Evolutionary conservation across 35 echinoderm and acorn worm species (phyloP).

Genomic region (Holothuria glaberrima): DNA sequence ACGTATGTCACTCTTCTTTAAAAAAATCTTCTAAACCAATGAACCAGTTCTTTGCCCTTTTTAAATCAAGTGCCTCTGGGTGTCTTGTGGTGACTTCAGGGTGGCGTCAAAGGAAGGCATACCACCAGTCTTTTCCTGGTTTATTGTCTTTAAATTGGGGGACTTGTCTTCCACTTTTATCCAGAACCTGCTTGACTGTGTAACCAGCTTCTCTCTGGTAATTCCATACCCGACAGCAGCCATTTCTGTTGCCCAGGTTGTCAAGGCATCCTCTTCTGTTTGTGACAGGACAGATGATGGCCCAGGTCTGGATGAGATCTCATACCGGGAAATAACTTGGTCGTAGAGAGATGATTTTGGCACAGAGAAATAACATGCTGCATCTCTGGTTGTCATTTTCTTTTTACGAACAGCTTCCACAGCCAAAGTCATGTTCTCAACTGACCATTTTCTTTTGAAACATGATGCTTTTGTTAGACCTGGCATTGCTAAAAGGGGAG

Average conservation of each 20-base stretch:
- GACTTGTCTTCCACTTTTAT: background rate
- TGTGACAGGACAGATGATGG: slow-evolving; percentile 7
- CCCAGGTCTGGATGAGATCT: slow-evolving; percentile 24
- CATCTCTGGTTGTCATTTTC: slow-evolving; percentile 55
- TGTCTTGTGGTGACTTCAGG: background rate
- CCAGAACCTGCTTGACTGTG: slow-evolving; percentile 58
- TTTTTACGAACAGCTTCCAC: slow-evolving; percentile 1
- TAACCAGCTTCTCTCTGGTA: slow-evolving; percentile 21
- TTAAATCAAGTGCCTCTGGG: background rate
- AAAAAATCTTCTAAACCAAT: slow-evolving; percentile 32
- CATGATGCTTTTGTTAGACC: too few species aligned
- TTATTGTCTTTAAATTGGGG: background rate
- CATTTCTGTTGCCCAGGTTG: slow-evolving; percentile 50
- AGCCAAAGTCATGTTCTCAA: slow-evolving; percentile 23
- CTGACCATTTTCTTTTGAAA: slow-evolving; percentile 16
- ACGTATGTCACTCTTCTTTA: background rate
- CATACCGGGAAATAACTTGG: slow-evolving; percentile 38
- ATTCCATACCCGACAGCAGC: slow-evolving; percentile 41
- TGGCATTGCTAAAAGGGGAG: too few species aligned
- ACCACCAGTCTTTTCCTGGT: slow-evolving; percentile 38
- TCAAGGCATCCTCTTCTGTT: slow-evolving; percentile 43
- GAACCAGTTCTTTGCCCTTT: background rate
- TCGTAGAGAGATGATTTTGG: slow-evolving; percentile 56
- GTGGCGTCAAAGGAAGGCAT: background rate
- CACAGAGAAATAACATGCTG: slow-evolving; percentile 10